Base-by-base conservation (phyloP, 2,888 invertebrate genomes). In the Mayetiola destructor region DNA sequence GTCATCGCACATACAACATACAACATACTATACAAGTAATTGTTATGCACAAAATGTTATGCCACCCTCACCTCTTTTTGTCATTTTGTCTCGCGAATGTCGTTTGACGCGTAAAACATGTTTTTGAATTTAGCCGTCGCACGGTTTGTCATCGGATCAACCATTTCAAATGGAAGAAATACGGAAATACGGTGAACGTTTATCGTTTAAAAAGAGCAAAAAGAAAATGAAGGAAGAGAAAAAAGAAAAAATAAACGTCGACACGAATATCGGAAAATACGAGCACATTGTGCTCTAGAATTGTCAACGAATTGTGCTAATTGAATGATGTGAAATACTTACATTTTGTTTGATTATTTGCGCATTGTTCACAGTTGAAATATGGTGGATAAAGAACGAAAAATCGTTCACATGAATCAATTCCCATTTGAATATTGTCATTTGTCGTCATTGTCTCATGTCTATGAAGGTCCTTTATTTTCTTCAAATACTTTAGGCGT, bases 291-390 rank as follows among this genome's bases (percentile, higher is more conserved):
- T 48, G 48, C 48, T 27, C 23, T 48, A n/a, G n/a, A n/a, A 48
- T 27, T 48, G 48, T 48, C 48, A 48, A 48, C 48, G 48, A 48
- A 48, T 48, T 8, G 48, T 27, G 48, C 48, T 48, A 48, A 48
- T 48, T 48, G 48, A 48, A 48, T 48, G 48, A 48, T 27, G n/a
- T 48, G 48, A 48, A 48, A 48, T 27, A 48, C 48, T 48, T 27
- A 48, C 48, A 48, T 27, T 48, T 48, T 27, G 48, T 48, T 48
- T 48, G 48, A 48, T 48, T 48, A 48, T 48, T 48, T 48, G 48
- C 48, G n/a, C 48, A 48, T 48, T 48, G 48, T 48, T 48, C 48
- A 48, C 48, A 48, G 48, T 42, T 42, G 42, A 42, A 42, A 42
- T 48, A 48, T 48, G 48, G 48, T 27, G 48, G 29, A 48, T 48